Conservation (phyloP, 2,113 vertebrate genomes). For the Heterocephalus glaber region DNA sequence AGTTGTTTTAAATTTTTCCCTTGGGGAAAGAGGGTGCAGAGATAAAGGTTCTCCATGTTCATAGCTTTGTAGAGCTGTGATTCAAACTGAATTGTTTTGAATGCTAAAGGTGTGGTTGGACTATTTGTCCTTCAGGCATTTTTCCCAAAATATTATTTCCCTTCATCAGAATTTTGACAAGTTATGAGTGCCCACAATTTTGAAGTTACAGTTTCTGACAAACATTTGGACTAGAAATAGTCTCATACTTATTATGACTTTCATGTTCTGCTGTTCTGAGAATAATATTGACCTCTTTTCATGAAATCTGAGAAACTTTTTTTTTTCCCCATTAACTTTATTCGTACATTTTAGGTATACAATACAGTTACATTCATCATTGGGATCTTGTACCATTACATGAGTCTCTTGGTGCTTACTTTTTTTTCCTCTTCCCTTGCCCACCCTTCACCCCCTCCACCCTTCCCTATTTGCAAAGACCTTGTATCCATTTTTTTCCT, state of each 20-base stretch:
- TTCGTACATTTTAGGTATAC: no score
- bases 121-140: conserved; percentile 12
- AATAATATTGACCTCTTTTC: not conserved
- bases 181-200: not conserved
- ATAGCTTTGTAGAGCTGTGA: not conserved
- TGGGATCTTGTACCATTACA: no score
- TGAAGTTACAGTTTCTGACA: conserved; percentile 41
- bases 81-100: conserved; percentile 38
- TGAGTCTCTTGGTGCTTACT: no score
- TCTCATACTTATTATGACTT: not conserved
- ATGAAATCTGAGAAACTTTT: conserved; percentile 22
- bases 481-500: no score
- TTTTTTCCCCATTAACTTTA: no score
- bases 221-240: conserved; percentile 11
- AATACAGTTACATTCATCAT: no score
- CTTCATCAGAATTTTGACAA: conserved; percentile 51
- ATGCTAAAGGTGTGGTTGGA: not conserved
- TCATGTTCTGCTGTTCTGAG: conserved; percentile 18
- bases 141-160: conserved; percentile 48
- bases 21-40: not conserved
- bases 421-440: no score
- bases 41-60: not conserved
- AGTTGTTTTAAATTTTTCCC: not conserved
- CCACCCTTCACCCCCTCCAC: no score
- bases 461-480: no score